Evolutionary conservation across 2,888 invertebrate species (phyloP), one percentile per base, ranked within the genome.

Genomic region (Adela reaumurella): DNA sequence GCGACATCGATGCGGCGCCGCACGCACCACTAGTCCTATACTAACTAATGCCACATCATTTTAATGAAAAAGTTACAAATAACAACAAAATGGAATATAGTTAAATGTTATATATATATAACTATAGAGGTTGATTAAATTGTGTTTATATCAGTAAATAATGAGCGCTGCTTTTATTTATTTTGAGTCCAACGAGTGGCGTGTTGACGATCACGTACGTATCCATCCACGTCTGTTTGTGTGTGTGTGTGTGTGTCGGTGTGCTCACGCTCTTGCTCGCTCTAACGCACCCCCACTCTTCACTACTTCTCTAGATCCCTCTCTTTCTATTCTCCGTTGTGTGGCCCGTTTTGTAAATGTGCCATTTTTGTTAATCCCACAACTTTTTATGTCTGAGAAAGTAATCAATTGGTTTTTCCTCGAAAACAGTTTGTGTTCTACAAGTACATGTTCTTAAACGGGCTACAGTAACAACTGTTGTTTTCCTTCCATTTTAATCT

Each of bases 121-220:
- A 14, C 58, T 70, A 70, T 77, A 77, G 73, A 73, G 72, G 74
- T 72, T 78, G 74, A 78, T 78, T 77, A 78, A 78, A 78, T 76
- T 78, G 76, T 78, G 77, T 78, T 78, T 76, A 64, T 76, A 35
- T 73, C 67, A 77, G 76, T 77, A n/a, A n/a, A n/a, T n/a, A 74
- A 78, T 76, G 70, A 77, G 66, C 35, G 14, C 73, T 77, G 76
- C 74, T 78, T 77, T 78, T 74, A 70, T 74, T 77, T 74, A 74
- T 74, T 74, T 77, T 74, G 71, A 76, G 76, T 74, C 74, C 68
- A 73, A 74, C 71, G 77, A 77, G 35, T 35, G 77, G 71, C 74
- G 73, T 70, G 35, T 35, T 24, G 35, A 35, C 73, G 62, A 76
- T 67, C 77, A 78, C 77, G 77, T 78, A 78, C 74, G 78, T 78